Percentiles rank a stretch among this genome's conserved stretches.
Evolutionary conservation across 2,797 vertebrate genomes (phyloP).

Genomic region (Sciaenops ocellatus): DNA sequence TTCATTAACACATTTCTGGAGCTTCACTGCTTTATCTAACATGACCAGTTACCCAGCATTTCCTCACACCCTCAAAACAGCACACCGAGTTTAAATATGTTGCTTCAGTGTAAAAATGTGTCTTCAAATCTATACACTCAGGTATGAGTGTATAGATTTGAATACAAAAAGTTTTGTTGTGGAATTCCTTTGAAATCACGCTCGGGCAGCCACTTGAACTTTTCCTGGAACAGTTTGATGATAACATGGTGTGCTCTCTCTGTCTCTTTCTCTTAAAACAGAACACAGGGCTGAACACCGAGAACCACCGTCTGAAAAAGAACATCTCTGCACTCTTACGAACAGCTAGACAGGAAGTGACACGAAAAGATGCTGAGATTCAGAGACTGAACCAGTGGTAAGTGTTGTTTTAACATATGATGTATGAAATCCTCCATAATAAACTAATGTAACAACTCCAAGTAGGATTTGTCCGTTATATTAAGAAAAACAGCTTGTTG

Average conservation of each 20-base stretch:
- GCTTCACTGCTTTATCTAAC: background rate
- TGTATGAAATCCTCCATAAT: background rate
- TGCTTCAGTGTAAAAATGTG: too few species aligned
- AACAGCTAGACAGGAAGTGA: constrained; percentile 95
- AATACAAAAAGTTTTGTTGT: background rate
- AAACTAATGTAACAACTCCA: background rate
- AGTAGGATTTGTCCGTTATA: background rate
- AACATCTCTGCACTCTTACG: constrained; percentile 96
- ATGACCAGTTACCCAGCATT: too few species aligned
- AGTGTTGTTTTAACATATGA: constrained; percentile 9
- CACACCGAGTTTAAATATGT: too few species aligned
- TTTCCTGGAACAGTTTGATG: background rate
- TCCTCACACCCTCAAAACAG: too few species aligned
- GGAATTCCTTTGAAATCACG: background rate
- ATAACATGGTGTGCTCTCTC: background rate
- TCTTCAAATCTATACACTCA: background rate
- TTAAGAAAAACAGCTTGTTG: background rate
- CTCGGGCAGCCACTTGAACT: background rate
- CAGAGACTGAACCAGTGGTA: constrained; percentile 90
- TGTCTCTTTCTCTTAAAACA: constrained; percentile 62
- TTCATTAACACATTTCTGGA: background rate
- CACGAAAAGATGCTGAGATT: constrained; percentile 96
- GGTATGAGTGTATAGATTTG: too few species aligned
- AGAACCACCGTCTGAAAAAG: constrained; percentile 94
- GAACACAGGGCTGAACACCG: constrained; percentile 90